phyloP scores from a whole-genome alignment of 1,140 invertebrate genomes.

The Phymastichus coffea region DNA sequence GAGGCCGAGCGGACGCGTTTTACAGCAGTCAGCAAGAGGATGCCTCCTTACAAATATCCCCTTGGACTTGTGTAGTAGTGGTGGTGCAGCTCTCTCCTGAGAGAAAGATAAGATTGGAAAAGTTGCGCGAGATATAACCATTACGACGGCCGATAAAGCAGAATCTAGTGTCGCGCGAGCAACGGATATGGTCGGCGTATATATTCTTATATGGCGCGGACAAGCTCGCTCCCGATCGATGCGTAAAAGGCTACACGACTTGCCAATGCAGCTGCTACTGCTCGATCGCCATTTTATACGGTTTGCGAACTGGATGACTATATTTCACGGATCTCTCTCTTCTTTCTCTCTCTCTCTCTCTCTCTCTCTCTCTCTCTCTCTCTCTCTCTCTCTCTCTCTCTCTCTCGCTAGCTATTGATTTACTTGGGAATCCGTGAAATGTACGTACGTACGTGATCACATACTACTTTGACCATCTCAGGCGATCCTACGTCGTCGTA shows the following conservation, averaged over 20 bases:
- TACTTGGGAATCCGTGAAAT: too few species aligned
- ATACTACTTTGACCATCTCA: too few species aligned
- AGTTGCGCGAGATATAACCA: slow-evolving; percentile 59
- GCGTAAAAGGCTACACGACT: neutral
- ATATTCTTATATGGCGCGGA: slow-evolving; percentile 50
- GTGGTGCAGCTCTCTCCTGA: too few species aligned
- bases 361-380: slow-evolving; percentile 27
- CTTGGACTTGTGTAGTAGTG: too few species aligned
- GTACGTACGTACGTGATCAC: too few species aligned
- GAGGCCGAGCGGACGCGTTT: slow-evolving; percentile 22
- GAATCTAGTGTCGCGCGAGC: slow-evolving; percentile 56
- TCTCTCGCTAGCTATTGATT: neutral
- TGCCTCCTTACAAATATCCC: slow-evolving; percentile 36
- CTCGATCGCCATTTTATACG: too few species aligned
- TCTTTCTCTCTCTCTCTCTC: too few species aligned
- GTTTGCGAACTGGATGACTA: too few species aligned
- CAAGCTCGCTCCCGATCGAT: slow-evolving; percentile 30
- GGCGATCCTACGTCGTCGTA: too few species aligned
- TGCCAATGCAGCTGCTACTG: too few species aligned
- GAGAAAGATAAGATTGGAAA: slow-evolving; percentile 60
- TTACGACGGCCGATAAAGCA: slow-evolving; percentile 55
- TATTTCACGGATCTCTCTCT: too few species aligned
- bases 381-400: slow-evolving; percentile 9
- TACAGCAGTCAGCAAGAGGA: slow-evolving; percentile 46
- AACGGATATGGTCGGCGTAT: slow-evolving; percentile 47